phyloP scores from a whole-genome alignment of 2,797 vertebrate species.

The Cyprinella venusta region DNA sequence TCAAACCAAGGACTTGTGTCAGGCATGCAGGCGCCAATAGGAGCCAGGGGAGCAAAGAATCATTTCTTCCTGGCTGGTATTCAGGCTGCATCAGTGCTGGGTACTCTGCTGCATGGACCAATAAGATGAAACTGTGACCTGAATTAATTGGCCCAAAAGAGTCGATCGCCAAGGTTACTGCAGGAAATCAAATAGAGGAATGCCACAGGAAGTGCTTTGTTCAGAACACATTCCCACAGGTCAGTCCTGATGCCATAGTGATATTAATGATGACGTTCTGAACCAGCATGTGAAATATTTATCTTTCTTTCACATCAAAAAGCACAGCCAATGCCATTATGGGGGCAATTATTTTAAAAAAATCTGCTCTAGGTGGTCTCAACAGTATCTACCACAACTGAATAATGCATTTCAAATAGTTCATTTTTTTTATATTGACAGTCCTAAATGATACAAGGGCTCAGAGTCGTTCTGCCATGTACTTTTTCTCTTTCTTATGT shows the following conservation, averaged over 20 bases:
- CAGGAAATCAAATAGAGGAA: conserved; percentile 76
- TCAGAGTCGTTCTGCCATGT: not conserved
- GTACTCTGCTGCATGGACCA: conserved; percentile 70
- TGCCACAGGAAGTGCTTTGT: conserved; percentile 76
- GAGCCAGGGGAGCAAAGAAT: conserved; percentile 72
- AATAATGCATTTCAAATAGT: conserved; percentile 41
- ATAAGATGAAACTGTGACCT: conserved; percentile 73
- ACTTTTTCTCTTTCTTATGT: not conserved
- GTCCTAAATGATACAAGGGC: conserved; percentile 30
- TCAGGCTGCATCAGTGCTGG: conserved; percentile 74
- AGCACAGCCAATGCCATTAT: conserved; percentile 20
- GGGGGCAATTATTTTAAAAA: conserved; percentile 22
- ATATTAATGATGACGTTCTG: conserved; percentile 68
- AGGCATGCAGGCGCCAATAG: conserved; percentile 69
- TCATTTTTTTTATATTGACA: conserved; percentile 28
- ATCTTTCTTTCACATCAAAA: conserved; percentile 31
- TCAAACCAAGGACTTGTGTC: conserved; percentile 69
- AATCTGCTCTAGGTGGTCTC: conserved; percentile 26
- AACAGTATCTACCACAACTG: conserved; percentile 19
- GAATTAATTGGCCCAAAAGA: conserved; percentile 80
- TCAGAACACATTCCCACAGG: conserved; percentile 69
- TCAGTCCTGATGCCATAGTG: conserved; percentile 69
- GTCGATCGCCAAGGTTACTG: conserved; percentile 80
- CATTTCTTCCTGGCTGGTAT: conserved; percentile 73
- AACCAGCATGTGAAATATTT: conserved; percentile 40